Base-by-base conservation (phyloP, 2,797 vertebrate genomes). In the Sebastes kiyomatsui region DNA sequence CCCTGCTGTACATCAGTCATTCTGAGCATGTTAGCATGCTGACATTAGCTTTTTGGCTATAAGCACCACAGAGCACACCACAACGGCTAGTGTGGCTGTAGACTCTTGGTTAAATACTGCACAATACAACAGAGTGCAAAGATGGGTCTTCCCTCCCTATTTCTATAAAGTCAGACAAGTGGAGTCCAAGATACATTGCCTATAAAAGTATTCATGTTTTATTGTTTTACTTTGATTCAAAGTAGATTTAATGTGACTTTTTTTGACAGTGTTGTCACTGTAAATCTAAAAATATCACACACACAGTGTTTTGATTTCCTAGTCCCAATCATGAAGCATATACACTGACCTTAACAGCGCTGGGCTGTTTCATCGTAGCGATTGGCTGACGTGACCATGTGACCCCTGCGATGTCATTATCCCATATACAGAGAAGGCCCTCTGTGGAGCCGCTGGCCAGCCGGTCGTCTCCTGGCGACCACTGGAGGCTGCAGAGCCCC, bases 401-500 rank as follows among this genome's bases (percentile, higher is more conserved):
- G 11, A 56, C 62, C 6, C 92, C 92, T 3, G 88, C 78, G 1
- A 90, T 23, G 67, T 95, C 91, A 3, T 59, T 7, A 5, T 92
- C 83, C 95, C 96, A 97, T 42, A 97, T 87, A 23, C 86, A 91
- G 59, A 97, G 80, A 14, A 86, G 23, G 10, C 95, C 96, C 1
- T 94, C 94, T 56, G 86, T 93, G 75, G 95, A 96, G 68, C 96
- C 94, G 42, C 93, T 96, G 77, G 95, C 95, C 80, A 97, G 88
- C 74, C 91, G 28, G 22, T 90, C 83, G 7, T 83, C 92, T 13
- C 72, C 88, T 0, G 93, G 93, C 0, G 95, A 96, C 96, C 96
- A 97, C 86, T 96, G 95, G 59, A 97, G 90, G 81, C 95, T 94
- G 81, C 95, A 97, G 79, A 97, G 87, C 4, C 76, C 93, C 23